These are phyloP conservation scores for Heterocephalus glaber DNA, from an alignment of 2,113 vertebrate species.

Conservation along the genomic window DNA sequence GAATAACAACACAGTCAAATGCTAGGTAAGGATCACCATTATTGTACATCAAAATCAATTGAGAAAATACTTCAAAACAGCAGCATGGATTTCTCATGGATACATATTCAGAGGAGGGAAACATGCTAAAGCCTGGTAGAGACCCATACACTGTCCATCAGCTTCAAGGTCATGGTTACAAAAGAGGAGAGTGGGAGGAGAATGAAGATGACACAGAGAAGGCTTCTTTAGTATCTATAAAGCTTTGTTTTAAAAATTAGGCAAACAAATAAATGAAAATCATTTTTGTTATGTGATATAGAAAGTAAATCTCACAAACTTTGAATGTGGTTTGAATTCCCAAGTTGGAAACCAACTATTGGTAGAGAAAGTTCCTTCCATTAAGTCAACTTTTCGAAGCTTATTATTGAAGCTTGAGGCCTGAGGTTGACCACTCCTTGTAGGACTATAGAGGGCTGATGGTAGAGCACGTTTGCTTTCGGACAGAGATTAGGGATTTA, in stretches of 20 bases:
- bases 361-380: neutral
- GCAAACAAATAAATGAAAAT: neutral
- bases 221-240: neutral
- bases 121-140: neutral
- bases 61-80: neutral
- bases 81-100: neutral
- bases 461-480: neutral
- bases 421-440: too few relatives aligned
- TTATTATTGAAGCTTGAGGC: neutral
- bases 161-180: neutral
- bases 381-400: neutral
- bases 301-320: neutral
- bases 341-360: neutral
- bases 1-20: neutral
- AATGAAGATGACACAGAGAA: neutral
- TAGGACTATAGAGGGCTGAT: neutral
- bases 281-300: neutral
- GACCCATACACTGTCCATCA: neutral
- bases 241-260: neutral
- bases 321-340: neutral
- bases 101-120: neutral
- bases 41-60: neutral
- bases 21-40: neutral
- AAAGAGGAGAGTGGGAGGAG: accelerated
- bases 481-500: neutral